These are phyloP conservation scores for Hippocampus mohnikei DNA, from an alignment of 2,113 vertebrate genomes.

Conservation along the genomic window DNA sequence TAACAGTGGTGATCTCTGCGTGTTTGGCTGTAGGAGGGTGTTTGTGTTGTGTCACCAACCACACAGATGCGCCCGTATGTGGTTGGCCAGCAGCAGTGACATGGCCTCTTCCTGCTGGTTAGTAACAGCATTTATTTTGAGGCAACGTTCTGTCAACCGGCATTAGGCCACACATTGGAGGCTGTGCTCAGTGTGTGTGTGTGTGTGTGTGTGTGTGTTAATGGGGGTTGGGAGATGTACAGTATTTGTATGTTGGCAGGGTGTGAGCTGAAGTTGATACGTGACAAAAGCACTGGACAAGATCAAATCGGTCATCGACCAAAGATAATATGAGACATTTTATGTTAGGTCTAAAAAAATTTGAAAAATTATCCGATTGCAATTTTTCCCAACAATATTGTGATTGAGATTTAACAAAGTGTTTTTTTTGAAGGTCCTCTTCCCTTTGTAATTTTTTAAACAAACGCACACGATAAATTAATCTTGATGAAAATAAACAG, in stretches of 20 bases:
- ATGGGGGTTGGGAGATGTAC: background rate
- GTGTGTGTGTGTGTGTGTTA: background rate
- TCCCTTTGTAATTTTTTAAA: too few species aligned
- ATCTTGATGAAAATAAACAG: too few species aligned
- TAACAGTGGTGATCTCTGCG: background rate
- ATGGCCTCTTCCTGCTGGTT: background rate
- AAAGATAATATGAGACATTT: too few species aligned
- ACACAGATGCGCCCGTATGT: background rate
- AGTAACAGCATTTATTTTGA: constrained; percentile 6
- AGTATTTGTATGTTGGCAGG: background rate
- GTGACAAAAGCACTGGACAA: too few species aligned
- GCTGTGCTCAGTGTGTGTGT: background rate
- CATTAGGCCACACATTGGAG: background rate
- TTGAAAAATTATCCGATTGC: too few species aligned
- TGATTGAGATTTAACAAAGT: too few species aligned
- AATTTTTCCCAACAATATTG: too few species aligned
- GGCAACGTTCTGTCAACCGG: background rate
- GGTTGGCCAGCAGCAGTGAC: constrained; percentile 1
- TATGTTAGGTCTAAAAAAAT: too few species aligned
- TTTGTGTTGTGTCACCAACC: background rate
- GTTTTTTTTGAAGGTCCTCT: too few species aligned
- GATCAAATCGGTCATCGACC: too few species aligned
- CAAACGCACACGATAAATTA: too few species aligned
- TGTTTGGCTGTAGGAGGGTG: background rate
- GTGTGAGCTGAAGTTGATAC: background rate